Base-by-base conservation (phyloP, 2,797 vertebrate species). In the Remorina albescens region DNA sequence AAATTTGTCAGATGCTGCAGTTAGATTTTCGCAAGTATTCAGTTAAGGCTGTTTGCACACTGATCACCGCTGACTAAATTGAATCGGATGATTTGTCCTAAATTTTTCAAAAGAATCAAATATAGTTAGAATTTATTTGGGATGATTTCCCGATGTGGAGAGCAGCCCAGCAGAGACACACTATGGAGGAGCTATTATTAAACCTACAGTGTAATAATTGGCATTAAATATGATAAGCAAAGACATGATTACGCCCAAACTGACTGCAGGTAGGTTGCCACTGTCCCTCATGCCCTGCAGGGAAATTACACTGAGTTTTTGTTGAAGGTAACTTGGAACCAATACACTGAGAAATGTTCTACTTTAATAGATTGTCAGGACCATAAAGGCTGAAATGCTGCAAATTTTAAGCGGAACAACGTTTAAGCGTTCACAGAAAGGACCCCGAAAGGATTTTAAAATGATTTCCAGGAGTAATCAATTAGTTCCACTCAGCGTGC, bases 401-500 rank as follows among this genome's bases (percentile, higher is more conserved):
- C 50, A 60, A 75, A 76, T 73, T 75, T 39, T 74, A 56, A 82
- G 76, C 77, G 77, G 74, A 84, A 74, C 62, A 73, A 42, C 73
- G 41, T 42, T 42, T 42, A 42, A 36, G 64, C 57, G 67, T 80
- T 64, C 23, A 71, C 57, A 64, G 78, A 84, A 82, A 73, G 56
- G 69, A 84, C 67, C 81, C 71, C 41, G 67, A 74, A 76, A 80
- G 74, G 76, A 80, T 88, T 88, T 84, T 46, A 55, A 80, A 71
- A 70, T 58, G 76, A 85, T 86, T 85, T 89, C 71, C 81, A 81
- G 77, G 68, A 71, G 72, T 77, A 80, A 89, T 89, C 82, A 83
- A 84, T 91, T 88, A 81, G 84, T 89, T 88, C 75, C 80, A 86
- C 81, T 67, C 83, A 81, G 78, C 79, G 37, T 80, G 74, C 46